Conservation (phyloP, 2,888 invertebrate species). For the Cerastoderma edule region DNA sequence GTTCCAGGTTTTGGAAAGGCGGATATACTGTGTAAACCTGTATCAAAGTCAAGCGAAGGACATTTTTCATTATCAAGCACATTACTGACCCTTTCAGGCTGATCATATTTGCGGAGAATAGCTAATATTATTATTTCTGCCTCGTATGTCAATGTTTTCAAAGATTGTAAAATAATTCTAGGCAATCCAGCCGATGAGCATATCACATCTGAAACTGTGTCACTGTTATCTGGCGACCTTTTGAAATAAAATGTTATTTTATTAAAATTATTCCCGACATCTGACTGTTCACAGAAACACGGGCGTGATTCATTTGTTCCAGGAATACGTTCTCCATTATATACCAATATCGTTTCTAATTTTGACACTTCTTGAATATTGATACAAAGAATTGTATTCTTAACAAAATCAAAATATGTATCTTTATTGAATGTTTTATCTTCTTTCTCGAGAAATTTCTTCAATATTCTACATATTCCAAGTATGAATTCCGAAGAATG, state of each 20-base stretch:
- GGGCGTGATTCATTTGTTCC: not conserved
- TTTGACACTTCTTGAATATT: not conserved
- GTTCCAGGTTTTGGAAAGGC: slow-evolving; percentile 50
- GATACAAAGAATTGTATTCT: not conserved
- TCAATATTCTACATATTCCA: not conserved
- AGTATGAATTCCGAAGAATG: slow-evolving; percentile 1
- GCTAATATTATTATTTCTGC: not conserved
- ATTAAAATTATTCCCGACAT: not conserved
- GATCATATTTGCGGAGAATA: not conserved
- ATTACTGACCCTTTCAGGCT: not conserved
- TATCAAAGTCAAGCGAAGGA: not conserved
- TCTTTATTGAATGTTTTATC: not conserved
- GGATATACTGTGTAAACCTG: not conserved
- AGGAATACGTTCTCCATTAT: not conserved
- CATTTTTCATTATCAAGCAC: not conserved
- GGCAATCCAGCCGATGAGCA: not conserved
- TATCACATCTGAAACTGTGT: not conserved
- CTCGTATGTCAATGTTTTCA: not conserved
- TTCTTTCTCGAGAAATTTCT: not conserved
- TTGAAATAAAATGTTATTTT: not conserved
- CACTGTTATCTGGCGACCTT: not conserved
- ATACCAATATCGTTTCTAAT: not conserved
- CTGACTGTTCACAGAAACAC: slow-evolving; percentile 13
- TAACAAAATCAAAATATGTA: not conserved
- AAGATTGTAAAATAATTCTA: not conserved